These are phyloP conservation scores for Cheilosia pagana DNA, from an alignment of 2,888 invertebrate species.

Conservation along the genomic window DNA sequence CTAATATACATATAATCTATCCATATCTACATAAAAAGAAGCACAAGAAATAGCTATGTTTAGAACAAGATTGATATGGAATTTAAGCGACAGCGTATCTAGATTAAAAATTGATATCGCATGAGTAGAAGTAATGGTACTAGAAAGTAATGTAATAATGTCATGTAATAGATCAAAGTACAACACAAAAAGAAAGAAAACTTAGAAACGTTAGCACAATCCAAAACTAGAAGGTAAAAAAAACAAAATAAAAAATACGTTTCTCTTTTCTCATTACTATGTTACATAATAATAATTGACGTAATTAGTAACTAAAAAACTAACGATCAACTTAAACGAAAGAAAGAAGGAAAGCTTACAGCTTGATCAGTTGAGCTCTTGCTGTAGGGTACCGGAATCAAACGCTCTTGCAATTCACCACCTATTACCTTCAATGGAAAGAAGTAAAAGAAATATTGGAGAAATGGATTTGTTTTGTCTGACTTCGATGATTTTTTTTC, in stretches of 20 bases:
- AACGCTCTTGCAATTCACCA: constrained; percentile 99
- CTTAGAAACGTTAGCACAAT: constrained; percentile 52
- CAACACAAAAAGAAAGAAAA: constrained; percentile 52
- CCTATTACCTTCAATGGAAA: constrained; percentile 99
- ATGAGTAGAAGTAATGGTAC: constrained; percentile 29
- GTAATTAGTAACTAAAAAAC: constrained; percentile 69
- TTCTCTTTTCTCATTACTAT: constrained; percentile 39
- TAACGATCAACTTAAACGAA: constrained; percentile 76
- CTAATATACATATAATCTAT: too few species aligned
- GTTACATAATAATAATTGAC: constrained; percentile 42
- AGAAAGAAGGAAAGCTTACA: constrained; percentile 90
- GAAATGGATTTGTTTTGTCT: constrained; percentile 76
- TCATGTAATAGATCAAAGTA: constrained; percentile 47
- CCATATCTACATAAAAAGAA: neutral
- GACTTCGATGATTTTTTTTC: constrained; percentile 70
- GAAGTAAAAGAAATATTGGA: constrained; percentile 83
- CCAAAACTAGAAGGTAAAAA: constrained; percentile 33
- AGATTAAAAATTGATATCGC: constrained; percentile 24
- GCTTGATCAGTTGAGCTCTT: constrained; percentile 99
- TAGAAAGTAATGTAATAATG: constrained; percentile 39
- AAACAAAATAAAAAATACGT: constrained; percentile 14
- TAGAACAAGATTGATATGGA: constrained; percentile 19
- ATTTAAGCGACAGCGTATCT: constrained; percentile 44
- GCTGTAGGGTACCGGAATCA: constrained; percentile 99
- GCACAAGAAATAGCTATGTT: neutral